Evolutionary conservation across 2,888 invertebrate genomes (phyloP).

Genomic region (Plagiodera versicolora): DNA sequence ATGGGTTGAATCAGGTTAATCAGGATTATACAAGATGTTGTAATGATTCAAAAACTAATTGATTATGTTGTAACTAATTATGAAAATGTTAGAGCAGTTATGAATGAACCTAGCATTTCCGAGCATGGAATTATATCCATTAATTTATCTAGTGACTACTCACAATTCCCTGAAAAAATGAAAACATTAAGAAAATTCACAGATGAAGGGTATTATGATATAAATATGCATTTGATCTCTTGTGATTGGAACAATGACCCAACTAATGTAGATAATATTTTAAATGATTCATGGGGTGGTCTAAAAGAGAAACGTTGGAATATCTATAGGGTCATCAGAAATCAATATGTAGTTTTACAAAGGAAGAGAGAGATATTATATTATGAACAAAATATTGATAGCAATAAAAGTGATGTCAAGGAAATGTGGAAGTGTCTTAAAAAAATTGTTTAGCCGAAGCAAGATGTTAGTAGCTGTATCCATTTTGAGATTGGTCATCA

Average conservation of each 20-base stretch:
- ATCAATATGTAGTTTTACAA: not conserved
- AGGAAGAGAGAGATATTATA: not conserved
- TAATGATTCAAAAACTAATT: conserved; percentile 1
- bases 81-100: conserved; percentile 3
- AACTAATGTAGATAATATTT: too few species aligned
- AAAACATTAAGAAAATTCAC: not conserved
- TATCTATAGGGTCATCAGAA: conserved; percentile 4
- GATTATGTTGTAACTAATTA: conserved; percentile 1
- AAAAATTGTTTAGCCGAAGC: conserved; percentile 5
- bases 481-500: not conserved
- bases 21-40: conserved; percentile 8
- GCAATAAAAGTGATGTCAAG: conserved; percentile 5
- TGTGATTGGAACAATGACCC: too few species aligned
- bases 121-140: not conserved
- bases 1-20: conserved; percentile 6
- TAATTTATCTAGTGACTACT: not conserved
- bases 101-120: conserved; percentile 4
- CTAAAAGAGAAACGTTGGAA: conserved; percentile 6
- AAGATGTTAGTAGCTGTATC: not conserved
- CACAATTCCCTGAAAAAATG: not conserved
- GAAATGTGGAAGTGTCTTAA: conserved; percentile 9
- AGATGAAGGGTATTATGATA: not conserved
- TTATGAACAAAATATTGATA: conserved; percentile 8
- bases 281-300: too few species aligned
- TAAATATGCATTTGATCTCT: too few species aligned